Percentiles rank a stretch among this genome's conserved stretches.
Evolutionary conservation across 2,888 invertebrate species (phyloP).

Genomic region (Hirtodrosophila trivittata): DNA sequence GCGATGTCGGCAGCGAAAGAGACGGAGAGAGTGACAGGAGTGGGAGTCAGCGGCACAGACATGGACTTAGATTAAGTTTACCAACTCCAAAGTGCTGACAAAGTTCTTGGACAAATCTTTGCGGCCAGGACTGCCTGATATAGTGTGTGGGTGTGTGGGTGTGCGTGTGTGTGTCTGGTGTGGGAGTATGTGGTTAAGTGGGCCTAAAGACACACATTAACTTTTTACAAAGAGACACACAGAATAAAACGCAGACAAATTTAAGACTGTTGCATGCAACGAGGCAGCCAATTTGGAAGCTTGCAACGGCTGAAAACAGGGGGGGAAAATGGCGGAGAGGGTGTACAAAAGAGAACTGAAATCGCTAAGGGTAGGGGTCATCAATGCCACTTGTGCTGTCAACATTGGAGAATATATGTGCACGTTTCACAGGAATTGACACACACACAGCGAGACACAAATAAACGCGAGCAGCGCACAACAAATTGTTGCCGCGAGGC

Average conservation of each 20-base stretch:
- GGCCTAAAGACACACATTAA: conserved; percentile 37
- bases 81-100: conserved; percentile 36
- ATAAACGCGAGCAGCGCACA: conserved; percentile 1
- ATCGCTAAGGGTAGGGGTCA: background rate
- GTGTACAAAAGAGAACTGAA: too few relatives aligned
- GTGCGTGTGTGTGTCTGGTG: conserved; percentile 9
- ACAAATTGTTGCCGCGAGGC: conserved; percentile 24
- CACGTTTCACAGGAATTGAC: conserved; percentile 64
- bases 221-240: conserved; percentile 24
- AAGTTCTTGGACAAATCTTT: conserved; percentile 48
- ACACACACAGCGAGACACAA: conserved; percentile 11
- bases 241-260: conserved; percentile 3
- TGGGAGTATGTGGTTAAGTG: background rate
- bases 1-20: background rate
- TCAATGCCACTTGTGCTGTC: conserved; percentile 52
- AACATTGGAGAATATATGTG: conserved; percentile 37
- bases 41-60: background rate
- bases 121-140: conserved; percentile 18
- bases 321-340: background rate
- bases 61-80: conserved; percentile 21
- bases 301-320: conserved; percentile 19
- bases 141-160: background rate
- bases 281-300: conserved; percentile 12
- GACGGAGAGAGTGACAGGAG: background rate
- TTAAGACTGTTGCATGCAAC: conserved; percentile 48